Evolutionary conservation across 2,113 vertebrate species (phyloP).

Genomic region (Henicopernis longicauda): DNA sequence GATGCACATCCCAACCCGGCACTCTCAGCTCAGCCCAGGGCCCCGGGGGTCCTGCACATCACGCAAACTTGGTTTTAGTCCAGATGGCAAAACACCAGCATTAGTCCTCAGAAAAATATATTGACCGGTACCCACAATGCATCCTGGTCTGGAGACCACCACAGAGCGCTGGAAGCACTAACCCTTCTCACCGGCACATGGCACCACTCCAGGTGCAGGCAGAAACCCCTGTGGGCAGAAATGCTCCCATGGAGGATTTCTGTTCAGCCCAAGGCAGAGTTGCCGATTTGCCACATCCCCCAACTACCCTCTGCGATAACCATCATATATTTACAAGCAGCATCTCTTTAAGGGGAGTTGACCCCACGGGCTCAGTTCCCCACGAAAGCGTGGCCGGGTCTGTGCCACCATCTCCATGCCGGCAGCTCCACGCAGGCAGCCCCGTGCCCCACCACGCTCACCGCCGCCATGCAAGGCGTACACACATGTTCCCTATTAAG

Average conservation of each 20-base stretch:
- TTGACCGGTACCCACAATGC: accelerated
- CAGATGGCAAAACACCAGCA: accelerated
- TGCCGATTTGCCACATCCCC: background rate
- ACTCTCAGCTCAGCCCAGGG: background rate
- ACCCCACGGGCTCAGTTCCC: background rate
- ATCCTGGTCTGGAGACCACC: accelerated
- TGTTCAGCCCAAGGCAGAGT: background rate
- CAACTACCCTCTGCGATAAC: accelerated
- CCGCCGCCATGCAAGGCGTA: background rate
- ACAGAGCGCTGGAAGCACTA: accelerated
- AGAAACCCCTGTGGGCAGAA: background rate
- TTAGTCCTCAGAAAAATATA: background rate
- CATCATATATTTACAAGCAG: accelerated
- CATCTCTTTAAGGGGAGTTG: background rate
- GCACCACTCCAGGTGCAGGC: accelerated
- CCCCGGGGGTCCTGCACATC: accelerated
- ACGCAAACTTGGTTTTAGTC: too few relatives aligned
- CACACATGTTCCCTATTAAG: slow-evolving; percentile 52
- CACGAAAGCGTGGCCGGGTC: background rate
- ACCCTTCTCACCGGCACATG: accelerated
- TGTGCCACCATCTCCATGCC: background rate
- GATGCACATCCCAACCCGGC: accelerated
- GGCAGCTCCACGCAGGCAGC: background rate
- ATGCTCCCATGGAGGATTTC: accelerated
- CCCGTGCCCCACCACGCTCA: background rate